Conservation (phyloP, 2,888 invertebrate genomes). For the Ligdia adustata region DNA sequence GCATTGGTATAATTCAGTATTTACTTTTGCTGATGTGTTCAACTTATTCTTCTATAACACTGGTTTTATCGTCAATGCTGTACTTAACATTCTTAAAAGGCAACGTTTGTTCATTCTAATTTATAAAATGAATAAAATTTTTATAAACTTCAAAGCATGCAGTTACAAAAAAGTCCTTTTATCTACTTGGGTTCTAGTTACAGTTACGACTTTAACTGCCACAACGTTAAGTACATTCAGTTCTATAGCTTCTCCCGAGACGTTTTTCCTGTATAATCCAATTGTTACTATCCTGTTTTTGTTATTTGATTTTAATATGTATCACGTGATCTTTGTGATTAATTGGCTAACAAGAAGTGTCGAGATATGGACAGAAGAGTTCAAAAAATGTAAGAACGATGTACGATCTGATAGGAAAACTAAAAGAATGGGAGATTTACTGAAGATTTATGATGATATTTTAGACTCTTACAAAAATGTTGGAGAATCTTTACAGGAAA, state of each 20-base stretch:
- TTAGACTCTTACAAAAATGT: background rate
- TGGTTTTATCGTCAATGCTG: background rate
- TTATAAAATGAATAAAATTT: conserved; percentile 3
- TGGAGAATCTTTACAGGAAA: background rate
- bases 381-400: background rate
- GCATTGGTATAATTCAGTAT: background rate
- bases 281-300: background rate
- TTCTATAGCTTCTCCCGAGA: background rate
- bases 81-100: background rate
- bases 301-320: background rate
- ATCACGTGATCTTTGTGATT: background rate
- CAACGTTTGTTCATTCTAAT: background rate
- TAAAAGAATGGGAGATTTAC: background rate
- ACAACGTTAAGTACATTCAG: background rate
- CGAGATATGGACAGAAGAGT: conserved; percentile 1
- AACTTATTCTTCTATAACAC: background rate
- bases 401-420: background rate
- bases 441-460: background rate
- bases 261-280: background rate
- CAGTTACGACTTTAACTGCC: background rate
- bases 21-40: background rate
- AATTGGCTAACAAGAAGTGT: conserved; percentile 2
- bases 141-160: background rate
- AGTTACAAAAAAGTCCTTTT: background rate
- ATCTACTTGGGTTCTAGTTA: background rate